A percentile compares a stretch with the other conserved stretches of the same genome.
Conservation (phyloP, 2,888 invertebrate species). For the Sepioteuthis lessoniana region DNA sequence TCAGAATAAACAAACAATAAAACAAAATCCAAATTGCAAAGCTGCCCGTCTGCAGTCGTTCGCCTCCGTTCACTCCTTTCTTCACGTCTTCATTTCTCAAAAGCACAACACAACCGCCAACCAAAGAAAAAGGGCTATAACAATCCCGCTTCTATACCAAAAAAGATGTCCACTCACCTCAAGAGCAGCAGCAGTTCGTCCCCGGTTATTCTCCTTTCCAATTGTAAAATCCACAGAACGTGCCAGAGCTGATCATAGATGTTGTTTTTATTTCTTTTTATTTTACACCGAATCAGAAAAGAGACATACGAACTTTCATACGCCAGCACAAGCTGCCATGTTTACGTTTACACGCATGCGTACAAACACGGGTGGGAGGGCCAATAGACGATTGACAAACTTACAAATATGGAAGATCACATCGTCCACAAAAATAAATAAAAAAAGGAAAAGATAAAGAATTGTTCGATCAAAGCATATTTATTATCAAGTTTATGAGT, state of each 20-base stretch:
- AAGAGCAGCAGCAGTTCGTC: conserved; percentile 33
- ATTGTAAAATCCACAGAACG: background rate
- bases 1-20: background rate
- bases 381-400: conserved; percentile 8
- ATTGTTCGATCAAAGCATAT: too few relatives aligned
- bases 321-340: conserved; percentile 4
- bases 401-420: conserved; percentile 9
- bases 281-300: background rate
- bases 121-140: background rate
- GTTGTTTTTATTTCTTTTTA: conserved; percentile 17
- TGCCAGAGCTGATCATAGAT: background rate
- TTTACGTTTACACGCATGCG: conserved; percentile 23
- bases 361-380: background rate
- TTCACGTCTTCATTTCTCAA: background rate
- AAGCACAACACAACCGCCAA: background rate
- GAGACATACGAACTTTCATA: background rate
- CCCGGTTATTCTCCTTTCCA: conserved; percentile 33
- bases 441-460: too few relatives aligned
- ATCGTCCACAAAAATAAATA: background rate
- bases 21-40: background rate
- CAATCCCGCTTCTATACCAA: background rate
- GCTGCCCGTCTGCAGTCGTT: background rate
- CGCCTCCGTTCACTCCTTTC: background rate
- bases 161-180: background rate
- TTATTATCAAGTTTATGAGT: too few relatives aligned